Conservation (phyloP, 2,797 vertebrate species). For the Malacoctenus gilli region DNA sequence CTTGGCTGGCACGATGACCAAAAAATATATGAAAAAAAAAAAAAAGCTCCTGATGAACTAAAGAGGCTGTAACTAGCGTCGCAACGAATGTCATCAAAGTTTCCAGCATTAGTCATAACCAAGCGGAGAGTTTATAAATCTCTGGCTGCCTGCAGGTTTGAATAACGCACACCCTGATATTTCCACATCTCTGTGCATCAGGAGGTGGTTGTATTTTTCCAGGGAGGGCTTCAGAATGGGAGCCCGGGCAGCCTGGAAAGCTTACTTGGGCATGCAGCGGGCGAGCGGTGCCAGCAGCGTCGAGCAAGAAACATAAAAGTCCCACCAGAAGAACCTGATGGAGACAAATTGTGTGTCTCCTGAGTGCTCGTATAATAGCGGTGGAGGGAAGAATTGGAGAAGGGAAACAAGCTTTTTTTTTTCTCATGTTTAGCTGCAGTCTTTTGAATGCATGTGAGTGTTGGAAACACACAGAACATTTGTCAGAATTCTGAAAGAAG, state of each 20-base stretch:
- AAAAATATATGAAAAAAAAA: constrained; percentile 25
- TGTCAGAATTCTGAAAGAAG: no score
- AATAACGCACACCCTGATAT: constrained; percentile 59
- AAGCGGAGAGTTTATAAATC: constrained; percentile 63
- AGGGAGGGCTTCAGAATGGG: constrained; percentile 45
- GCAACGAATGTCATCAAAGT: constrained; percentile 55
- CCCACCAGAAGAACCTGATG: constrained; percentile 59
- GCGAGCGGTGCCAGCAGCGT: constrained; percentile 52
- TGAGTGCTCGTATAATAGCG: no score
- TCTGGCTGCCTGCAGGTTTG: constrained; percentile 53
- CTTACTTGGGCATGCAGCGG: constrained; percentile 46
- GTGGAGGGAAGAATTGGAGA: no score
- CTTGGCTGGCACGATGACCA: constrained; percentile 6
- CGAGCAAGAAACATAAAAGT: constrained; percentile 62
- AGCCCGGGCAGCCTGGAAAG: constrained; percentile 72
- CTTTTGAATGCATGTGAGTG: no score
- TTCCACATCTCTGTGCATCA: constrained; percentile 67
- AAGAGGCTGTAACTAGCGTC: constrained; percentile 31
- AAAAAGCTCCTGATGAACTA: constrained; percentile 27
- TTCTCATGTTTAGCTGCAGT: no score
- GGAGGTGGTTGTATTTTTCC: constrained; percentile 70
- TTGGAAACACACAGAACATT: no score
- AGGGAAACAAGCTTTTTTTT: no score
- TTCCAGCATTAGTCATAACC: constrained; percentile 54
- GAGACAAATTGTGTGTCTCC: no score